phyloP scores from a whole-genome alignment of 1,140 invertebrate species.

The Euborellia annulipes region DNA sequence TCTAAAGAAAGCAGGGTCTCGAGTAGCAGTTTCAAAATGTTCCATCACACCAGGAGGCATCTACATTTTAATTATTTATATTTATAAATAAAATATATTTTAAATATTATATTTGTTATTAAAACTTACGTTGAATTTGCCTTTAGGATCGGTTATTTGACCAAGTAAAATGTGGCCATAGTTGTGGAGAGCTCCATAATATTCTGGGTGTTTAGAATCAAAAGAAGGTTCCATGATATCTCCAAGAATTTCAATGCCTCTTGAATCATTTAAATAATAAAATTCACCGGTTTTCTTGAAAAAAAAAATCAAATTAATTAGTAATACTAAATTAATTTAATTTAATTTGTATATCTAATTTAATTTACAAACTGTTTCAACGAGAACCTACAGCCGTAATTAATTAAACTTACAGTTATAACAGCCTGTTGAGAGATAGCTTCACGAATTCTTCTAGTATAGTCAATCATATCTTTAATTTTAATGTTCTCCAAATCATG shows the following conservation, averaged over 20 bases:
- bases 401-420: constrained; percentile 9
- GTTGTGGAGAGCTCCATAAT: constrained; percentile 22
- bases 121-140: constrained; percentile 19
- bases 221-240: constrained; percentile 16
- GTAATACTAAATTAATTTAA: too few relatives aligned
- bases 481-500: constrained; percentile 19
- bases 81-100: too few relatives aligned
- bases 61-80: neutral
- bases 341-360: too few relatives aligned
- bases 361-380: too few relatives aligned
- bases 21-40: constrained; percentile 27
- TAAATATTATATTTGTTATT: too few relatives aligned
- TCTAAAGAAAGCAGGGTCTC: constrained; percentile 36
- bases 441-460: constrained; percentile 19
- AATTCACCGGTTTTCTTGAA: constrained; percentile 6
- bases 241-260: constrained; percentile 22
- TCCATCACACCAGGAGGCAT: constrained; percentile 31
- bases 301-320: constrained; percentile 3
- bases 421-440: constrained; percentile 21
- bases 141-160: constrained; percentile 21
- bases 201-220: constrained; percentile 14
- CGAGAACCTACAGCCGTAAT: too few relatives aligned
- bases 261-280: constrained; percentile 10
- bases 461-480: constrained; percentile 20
- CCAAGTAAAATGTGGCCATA: constrained; percentile 19